These are phyloP conservation scores for Myathropa florea DNA, from an alignment of 2,888 invertebrate species.

Conservation along the genomic window DNA sequence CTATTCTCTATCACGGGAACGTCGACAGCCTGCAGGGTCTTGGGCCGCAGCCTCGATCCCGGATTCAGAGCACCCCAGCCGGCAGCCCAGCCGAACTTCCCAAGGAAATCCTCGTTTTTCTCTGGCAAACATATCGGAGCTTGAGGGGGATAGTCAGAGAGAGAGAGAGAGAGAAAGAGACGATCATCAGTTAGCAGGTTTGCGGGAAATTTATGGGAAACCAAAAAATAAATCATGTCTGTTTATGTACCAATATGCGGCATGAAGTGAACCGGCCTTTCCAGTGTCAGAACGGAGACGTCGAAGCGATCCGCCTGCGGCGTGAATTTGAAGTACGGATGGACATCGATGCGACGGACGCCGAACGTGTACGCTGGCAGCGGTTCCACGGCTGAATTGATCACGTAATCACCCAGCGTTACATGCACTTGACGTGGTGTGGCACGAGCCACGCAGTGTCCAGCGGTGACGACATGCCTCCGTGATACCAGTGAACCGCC, in stretches of 20 bases:
- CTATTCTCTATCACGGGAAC: constrained; percentile 96
- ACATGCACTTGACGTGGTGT: constrained; percentile 95
- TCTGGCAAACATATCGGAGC: constrained; percentile 95
- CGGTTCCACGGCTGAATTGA: constrained; percentile 95
- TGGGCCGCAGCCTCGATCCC: constrained; percentile 92
- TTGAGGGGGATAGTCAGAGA: constrained; percentile 76
- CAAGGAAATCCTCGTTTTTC: constrained; percentile 93
- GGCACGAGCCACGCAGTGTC: constrained; percentile 96
- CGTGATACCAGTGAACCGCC: constrained; percentile 95
- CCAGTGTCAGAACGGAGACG: constrained; percentile 93
- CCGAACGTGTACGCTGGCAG: constrained; percentile 95
- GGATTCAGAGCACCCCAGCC: constrained; percentile 95
- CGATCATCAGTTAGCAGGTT: too few relatives aligned
- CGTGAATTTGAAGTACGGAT: constrained; percentile 95
- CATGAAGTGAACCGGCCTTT: constrained; percentile 94
- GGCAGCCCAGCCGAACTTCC: constrained; percentile 95
- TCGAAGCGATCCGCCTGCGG: constrained; percentile 96
- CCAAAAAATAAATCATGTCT: constrained; percentile 68
- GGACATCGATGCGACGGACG: constrained; percentile 93
- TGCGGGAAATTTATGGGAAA: neutral
- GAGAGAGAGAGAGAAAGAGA: neutral
- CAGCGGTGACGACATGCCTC: constrained; percentile 95
- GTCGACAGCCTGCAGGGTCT: constrained; percentile 94
- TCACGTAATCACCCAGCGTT: constrained; percentile 92
- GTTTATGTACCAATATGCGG: constrained; percentile 87